Evolutionary conservation across 2,113 vertebrate genomes (phyloP).

Genomic region (Oncorhynchus kisutch): DNA sequence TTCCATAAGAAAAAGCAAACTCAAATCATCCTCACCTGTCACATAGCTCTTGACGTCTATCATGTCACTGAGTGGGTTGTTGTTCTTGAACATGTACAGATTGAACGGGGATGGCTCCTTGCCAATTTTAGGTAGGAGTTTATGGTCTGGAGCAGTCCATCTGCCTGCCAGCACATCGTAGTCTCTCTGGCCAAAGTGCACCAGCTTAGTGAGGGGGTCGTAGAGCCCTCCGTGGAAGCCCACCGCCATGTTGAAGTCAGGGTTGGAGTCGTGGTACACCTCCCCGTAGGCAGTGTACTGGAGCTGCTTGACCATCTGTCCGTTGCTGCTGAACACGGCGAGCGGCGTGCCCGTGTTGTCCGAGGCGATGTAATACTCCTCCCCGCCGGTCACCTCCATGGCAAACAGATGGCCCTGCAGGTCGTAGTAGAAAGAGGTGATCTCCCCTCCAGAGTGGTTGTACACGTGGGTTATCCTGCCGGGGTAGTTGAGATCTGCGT

Average conservation of each 20-base stretch:
- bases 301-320: conserved; percentile 87
- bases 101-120: conserved; percentile 84
- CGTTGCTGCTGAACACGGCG: conserved; percentile 86
- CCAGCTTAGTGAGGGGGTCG: conserved; percentile 86
- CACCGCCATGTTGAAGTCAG: conserved; percentile 84
- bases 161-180: conserved; percentile 86
- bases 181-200: conserved; percentile 86
- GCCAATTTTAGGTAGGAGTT: conserved; percentile 83
- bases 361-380: conserved; percentile 85
- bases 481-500: conserved; percentile 86
- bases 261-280: conserved; percentile 85
- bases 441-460: conserved; percentile 86
- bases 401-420: conserved; percentile 89
- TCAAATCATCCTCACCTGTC: conserved; percentile 71
- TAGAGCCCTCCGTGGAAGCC: conserved; percentile 89
- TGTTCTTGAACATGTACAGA: conserved; percentile 89
- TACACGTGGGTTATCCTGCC: conserved; percentile 85
- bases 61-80: conserved; percentile 87
- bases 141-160: conserved; percentile 87
- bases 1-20: not conserved
- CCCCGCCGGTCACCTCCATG: conserved; percentile 87
- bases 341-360: conserved; percentile 86
- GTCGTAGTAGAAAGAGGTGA: conserved; percentile 85
- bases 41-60: conserved; percentile 87
- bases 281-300: conserved; percentile 88